Base-by-base conservation (phyloP, 2,113 vertebrate genomes). In the Corythoichthys intestinalis region DNA sequence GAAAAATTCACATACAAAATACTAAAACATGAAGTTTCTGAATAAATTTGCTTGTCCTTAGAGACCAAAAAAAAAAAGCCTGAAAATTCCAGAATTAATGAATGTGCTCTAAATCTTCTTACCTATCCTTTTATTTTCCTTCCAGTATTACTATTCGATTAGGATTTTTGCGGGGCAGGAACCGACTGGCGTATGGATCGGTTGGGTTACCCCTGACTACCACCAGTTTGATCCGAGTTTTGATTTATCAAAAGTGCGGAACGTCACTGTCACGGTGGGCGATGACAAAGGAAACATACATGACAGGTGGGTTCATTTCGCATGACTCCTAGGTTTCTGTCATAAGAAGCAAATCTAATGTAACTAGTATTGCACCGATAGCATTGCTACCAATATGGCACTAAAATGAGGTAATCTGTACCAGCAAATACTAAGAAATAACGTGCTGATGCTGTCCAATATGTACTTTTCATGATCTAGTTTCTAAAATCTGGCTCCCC, bases 181-280 rank as follows among this genome's bases (percentile, higher is more conserved):
- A 85, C 95, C 95, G 0, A 92, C 91, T 12, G 90, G 89, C 0
- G 95, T 95, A 50, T 97, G 95, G 95, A 81, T 95, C 0, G 95
- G 95, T 70, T 97, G 95, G 95, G 94, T 97, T 73, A 95, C 95
- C 28, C 94, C 95, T 2, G 94, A 96, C 83, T 97, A 93, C 82
- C 95, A 97, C 82, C 94, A 94, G 82, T 94, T 91, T 0, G 95
- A 96, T 88, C 90, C 91, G 41, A 90, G 35, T 88, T 97, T 96
- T 56, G 95, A 97, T 78, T 92, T 97, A 66, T 83, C 82, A 79
- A 96, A 95, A 82, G 94, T 97, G 53, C 94, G 95, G 67, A 91
- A 70, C 0, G 94, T 95, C 72, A 97, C 95, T 0, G 87, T 96
- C 62, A 96, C 95, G 28, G 94, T 96, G 81, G 95, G 95, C 13